Conservation (phyloP, 2,113 vertebrate genomes). For the Triplophysa siluroides region DNA sequence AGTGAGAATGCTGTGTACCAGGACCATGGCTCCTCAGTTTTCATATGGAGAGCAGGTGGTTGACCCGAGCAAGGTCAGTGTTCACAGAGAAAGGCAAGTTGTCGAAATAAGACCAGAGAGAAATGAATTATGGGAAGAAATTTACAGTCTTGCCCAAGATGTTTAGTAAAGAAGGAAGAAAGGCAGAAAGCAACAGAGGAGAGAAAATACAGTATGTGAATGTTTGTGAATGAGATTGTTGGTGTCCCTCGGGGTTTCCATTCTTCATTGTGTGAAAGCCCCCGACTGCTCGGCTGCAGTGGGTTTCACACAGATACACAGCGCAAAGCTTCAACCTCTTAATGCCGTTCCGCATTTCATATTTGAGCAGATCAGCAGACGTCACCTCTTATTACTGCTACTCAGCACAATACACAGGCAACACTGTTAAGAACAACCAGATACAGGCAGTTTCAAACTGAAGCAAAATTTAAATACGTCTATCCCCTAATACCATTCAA, state of each 20-base stretch:
- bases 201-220: not conserved
- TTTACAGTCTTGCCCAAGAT: not conserved
- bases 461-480: no score
- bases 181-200: not conserved
- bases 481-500: no score
- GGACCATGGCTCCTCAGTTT: conserved; percentile 42
- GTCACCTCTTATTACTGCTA: not conserved
- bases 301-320: conserved; percentile 18
- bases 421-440: not conserved
- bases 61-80: conserved; percentile 27
- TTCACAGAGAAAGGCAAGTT: not conserved
- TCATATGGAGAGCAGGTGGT: conserved; percentile 57
- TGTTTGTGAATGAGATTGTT: conserved; percentile 44
- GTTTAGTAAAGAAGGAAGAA: conserved; percentile 27
- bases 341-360: conserved; percentile 51
- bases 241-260: not conserved
- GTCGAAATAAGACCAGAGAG: not conserved
- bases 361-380: conserved; percentile 45
- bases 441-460: not conserved
- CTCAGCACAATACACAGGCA: not conserved
- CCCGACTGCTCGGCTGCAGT: not conserved
- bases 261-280: conserved; percentile 5
- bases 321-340: conserved; percentile 35
- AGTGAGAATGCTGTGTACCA: conserved; percentile 16
- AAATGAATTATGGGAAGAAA: not conserved